These are phyloP conservation scores for Capitulum mitella DNA, from an alignment of 2,888 invertebrate species.

Conservation along the genomic window DNA sequence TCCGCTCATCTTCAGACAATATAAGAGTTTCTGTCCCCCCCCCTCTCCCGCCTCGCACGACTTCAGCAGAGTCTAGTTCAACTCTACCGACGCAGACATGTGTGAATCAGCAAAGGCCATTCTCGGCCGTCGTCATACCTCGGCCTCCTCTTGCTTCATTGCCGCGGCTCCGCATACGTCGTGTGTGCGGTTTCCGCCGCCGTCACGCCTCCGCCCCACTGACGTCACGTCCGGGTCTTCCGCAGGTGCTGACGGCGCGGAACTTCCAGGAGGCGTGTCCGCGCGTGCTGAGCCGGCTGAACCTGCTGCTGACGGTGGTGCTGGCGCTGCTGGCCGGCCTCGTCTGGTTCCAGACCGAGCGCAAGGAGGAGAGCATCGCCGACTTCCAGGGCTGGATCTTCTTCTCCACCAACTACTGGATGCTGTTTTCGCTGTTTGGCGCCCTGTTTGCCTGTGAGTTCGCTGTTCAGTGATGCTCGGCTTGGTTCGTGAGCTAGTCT, in stretches of 20 bases:
- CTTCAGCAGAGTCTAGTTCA: constrained; percentile 16
- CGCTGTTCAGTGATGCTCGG: too few species aligned
- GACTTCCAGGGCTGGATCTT: constrained; percentile 79
- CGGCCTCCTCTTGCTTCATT: too few species aligned
- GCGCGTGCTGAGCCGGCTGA: constrained; percentile 65
- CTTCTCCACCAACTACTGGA: constrained; percentile 74
- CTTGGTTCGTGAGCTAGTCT: too few species aligned
- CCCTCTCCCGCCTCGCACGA: too few species aligned
- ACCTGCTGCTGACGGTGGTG: constrained; percentile 67
- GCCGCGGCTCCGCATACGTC: too few species aligned
- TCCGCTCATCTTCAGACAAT: too few species aligned
- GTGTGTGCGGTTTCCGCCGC: too few species aligned
- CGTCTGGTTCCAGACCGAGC: constrained; percentile 69
- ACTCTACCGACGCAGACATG: too few species aligned
- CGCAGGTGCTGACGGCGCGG: constrained; percentile 59
- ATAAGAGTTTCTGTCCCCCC: too few species aligned
- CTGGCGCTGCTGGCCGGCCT: constrained; percentile 64
- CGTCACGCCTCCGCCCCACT: too few species aligned
- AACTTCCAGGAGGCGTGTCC: constrained; percentile 68
- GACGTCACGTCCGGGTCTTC: neutral
- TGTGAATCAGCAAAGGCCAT: too few species aligned
- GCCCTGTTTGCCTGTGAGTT: constrained; percentile 70
- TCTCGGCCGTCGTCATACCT: too few species aligned
- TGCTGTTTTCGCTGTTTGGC: constrained; percentile 69
- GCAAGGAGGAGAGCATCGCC: constrained; percentile 63